These are phyloP conservation scores for Heliothis virescens DNA, from an alignment of 1,140 invertebrate species.

Conservation along the genomic window DNA sequence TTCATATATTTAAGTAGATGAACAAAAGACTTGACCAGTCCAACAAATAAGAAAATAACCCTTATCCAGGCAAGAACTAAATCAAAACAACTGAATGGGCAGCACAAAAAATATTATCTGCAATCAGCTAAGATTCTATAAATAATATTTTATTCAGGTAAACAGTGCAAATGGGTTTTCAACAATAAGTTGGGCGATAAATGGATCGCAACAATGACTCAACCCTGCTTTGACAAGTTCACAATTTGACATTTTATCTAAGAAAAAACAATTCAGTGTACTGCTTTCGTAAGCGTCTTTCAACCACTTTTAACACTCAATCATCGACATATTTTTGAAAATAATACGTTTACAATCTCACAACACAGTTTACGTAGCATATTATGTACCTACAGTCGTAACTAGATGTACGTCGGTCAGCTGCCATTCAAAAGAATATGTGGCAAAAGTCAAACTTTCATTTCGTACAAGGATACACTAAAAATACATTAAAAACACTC, in stretches of 20 bases:
- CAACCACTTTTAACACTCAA: constrained; percentile 61
- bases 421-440: constrained; percentile 86
- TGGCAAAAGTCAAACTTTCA: constrained; percentile 87
- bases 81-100: constrained; percentile 41
- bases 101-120: constrained; percentile 14
- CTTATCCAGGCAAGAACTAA: neutral
- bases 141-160: constrained; percentile 51
- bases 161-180: constrained; percentile 53
- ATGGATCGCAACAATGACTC: constrained; percentile 82
- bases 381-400: constrained; percentile 77
- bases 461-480: constrained; percentile 86
- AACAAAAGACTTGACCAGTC: constrained; percentile 39
- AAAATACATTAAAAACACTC: constrained; percentile 85
- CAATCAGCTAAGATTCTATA: neutral
- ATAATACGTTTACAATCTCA: constrained; percentile 54
- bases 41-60: constrained; percentile 1
- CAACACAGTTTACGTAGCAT: constrained; percentile 76
- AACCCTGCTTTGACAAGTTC: constrained; percentile 85
- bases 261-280: constrained; percentile 79
- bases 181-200: constrained; percentile 69
- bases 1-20: constrained; percentile 16
- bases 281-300: constrained; percentile 65
- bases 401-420: constrained; percentile 82
- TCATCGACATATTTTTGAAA: constrained; percentile 44
- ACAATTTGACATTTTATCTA: constrained; percentile 82